phyloP scores from a whole-genome alignment of 2,888 invertebrate species.

The Torymus auratus region DNA sequence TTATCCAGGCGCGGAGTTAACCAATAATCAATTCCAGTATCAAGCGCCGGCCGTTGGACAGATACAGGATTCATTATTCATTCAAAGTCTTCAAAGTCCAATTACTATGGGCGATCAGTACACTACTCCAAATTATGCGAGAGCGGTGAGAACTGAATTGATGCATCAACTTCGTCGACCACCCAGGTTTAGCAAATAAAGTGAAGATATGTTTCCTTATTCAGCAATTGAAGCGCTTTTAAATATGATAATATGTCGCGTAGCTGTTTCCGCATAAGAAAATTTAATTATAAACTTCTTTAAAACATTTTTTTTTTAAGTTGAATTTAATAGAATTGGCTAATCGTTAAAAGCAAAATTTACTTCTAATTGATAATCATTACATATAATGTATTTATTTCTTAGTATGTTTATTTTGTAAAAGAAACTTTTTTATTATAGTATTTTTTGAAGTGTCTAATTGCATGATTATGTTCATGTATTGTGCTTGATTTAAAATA shows the following conservation, averaged over 20 bases:
- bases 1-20: constrained; percentile 65
- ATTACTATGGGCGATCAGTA: constrained; percentile 70
- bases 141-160: constrained; percentile 68
- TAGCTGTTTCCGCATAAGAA: constrained; percentile 24
- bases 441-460: too few relatives aligned
- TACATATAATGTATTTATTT: too few relatives aligned
- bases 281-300: constrained; percentile 36
- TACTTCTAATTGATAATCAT: too few relatives aligned
- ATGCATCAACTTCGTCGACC: constrained; percentile 68
- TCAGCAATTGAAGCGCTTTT: constrained; percentile 8
- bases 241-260: background rate
- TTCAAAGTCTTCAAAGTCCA: constrained; percentile 71
- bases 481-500: too few relatives aligned
- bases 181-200: constrained; percentile 68
- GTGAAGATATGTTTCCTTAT: background rate
- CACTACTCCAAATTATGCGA: constrained; percentile 68
- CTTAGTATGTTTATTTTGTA: too few relatives aligned
- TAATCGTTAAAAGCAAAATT: background rate
- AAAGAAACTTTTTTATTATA: too few relatives aligned
- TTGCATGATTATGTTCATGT: too few relatives aligned
- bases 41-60: constrained; percentile 66
- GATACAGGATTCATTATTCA: constrained; percentile 69
- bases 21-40: constrained; percentile 67
- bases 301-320: background rate
- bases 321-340: background rate